phyloP scores from a whole-genome alignment of 2,888 invertebrate genomes.

The Colletes collaris region DNA sequence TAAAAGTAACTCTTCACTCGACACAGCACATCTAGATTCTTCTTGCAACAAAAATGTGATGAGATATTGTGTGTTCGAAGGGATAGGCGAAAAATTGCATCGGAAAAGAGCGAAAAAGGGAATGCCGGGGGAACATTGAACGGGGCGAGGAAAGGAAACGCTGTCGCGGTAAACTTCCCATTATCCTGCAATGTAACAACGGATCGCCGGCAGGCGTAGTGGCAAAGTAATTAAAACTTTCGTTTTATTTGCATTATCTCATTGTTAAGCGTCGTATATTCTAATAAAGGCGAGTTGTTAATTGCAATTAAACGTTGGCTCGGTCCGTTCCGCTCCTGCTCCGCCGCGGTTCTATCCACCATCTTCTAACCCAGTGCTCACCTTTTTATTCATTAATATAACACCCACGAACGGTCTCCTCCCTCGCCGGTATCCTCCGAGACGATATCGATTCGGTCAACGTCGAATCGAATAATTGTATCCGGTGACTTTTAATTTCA shows the following conservation, averaged over 20 bases:
- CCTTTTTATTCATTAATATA: conserved; percentile 40
- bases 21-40: not conserved
- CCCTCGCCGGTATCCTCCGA: not conserved
- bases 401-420: conserved; percentile 35
- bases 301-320: conserved; percentile 81
- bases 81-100: conserved; percentile 12
- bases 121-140: conserved; percentile 30
- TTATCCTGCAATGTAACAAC: conserved; percentile 80
- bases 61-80: conserved; percentile 36
- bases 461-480: conserved; percentile 48
- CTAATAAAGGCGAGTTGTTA: conserved; percentile 82
- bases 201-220: conserved; percentile 77
- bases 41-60: conserved; percentile 28
- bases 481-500: not conserved
- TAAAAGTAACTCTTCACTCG: not conserved
- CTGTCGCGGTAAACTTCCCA: conserved; percentile 81
- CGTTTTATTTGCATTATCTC: conserved; percentile 83
- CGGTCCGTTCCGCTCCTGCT: conserved; percentile 56
- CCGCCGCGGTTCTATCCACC: conserved; percentile 53
- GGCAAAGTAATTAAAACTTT: conserved; percentile 83
- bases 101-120: conserved; percentile 18
- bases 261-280: conserved; percentile 82
- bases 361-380: conserved; percentile 43
- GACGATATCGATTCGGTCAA: conserved; percentile 25
- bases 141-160: conserved; percentile 56